Base-by-base conservation (phyloP, 2,113 vertebrate genomes). In the Cynoglossus semilaevis region DNA sequence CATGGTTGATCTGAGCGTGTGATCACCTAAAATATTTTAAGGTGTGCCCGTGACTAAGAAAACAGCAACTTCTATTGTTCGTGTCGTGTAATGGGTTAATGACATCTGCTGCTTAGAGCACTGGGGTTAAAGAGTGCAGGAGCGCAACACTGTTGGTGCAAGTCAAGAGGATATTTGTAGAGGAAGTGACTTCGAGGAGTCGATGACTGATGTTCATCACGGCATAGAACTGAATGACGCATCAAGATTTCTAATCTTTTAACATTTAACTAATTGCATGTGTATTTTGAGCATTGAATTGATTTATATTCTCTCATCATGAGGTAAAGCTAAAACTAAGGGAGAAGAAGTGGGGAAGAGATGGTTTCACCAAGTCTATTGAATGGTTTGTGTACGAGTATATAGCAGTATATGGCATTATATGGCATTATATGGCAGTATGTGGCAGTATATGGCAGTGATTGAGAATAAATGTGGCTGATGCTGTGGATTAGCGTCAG, bases 241-340 rank as follows among this genome's bases (percentile, higher is more conserved):
- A 86, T 89, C 84, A 79, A 82, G 87, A 85, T 89, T 87, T 85
- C 83, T 88, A 74, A 80, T 88, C 85, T 87, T 77, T 86, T 75
- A 81, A 70, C 78, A 80, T 84, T 82, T 87, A 85, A 87, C 89
- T 70, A 70, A 84, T 74, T 71, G 42, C 67, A 78, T 34, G 82
- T 77, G 69, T 81, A 87, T 90, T 86, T 83, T 79, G 58, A 85
- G 69, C 29, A 36, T 14, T 67, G 72, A 79, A 70, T 63, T 79
- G 67, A 87, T 87, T 82, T 70, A 85, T 79, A 72, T 84, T 77
- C n/a, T n/a, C n/a, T n/a, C n/a, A n/a, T n/a, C n/a, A n/a, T n/a
- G n/a, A n/a, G n/a, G n/a, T n/a, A n/a, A n/a, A 18, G 42, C 22
- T 50, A 58, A 36, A 48, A 34, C 68, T 67, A 60, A 44, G 37